Evolutionary conservation across 2,888 invertebrate genomes (phyloP), one percentile per base, ranked within the genome.

Genomic region (Lasioglossum oenotherae): DNA sequence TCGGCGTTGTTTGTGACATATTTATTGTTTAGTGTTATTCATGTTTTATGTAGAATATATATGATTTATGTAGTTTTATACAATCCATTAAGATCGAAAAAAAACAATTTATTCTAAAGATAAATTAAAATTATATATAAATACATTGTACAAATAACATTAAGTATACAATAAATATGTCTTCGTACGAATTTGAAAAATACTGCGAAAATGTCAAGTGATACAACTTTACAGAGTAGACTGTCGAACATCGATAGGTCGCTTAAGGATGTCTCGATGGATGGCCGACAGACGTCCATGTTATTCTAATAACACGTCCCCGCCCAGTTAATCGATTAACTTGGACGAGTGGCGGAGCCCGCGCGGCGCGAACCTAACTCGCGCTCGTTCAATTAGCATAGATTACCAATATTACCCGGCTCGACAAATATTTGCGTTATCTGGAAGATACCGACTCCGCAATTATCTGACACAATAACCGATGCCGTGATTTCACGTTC

Each of bases 391-490:
- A 85, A 85, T 84, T 84, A 86, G 75, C 86, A 80, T 78, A 69
- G 78, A 84, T 86, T 84, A 86, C 81, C 84, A 75, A 86, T 86
- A 86, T 86, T 86, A 86, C 38, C 69, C 67, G 44, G 67, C 23
- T 64, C 16, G 78, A 35, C 86, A 84, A 86, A 86, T 86, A 84
- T 86, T 86, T 86, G 78, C 74, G 57, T 73, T 84, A 75, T 78
- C 80, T 57, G 16, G 67, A 81, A 67, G 78, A 78, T 84, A 77
- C 53, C 16, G 10, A 53, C 46, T 64, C 71, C 12, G 44, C 41
- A 77, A 84, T 80, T 84, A 83, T 80, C 74, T 57, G 49, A 35
- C 60, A 27, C 80, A 83, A 84, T 74, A 75, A 72, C 74, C 38
- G n/a, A 2, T 0, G n/a, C 19, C 19, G 16, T 53, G 74, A 60